Base-by-base conservation (phyloP, 92 coral and sea anemone species). In the Palythoa caribaeorum region DNA sequence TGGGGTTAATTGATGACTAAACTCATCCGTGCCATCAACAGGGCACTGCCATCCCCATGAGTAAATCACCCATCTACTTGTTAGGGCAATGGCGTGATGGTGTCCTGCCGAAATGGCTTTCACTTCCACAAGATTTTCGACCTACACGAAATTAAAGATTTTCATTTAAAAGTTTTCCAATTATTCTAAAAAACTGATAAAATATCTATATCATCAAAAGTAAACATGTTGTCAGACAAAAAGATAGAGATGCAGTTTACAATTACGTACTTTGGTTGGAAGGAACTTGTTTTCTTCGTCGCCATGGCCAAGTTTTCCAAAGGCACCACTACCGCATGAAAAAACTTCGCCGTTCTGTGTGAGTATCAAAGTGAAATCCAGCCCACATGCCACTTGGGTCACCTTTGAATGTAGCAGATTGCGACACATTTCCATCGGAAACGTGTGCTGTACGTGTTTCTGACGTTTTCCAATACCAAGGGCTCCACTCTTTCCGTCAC, bases 21-120 rank as follows among this genome's bases (percentile, higher is more conserved):
- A 39, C 14, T n/a, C 13, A 73, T 79, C 66, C 21, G 28, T 28
- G 37, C 65, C 85, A 16, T 71, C 68, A 36, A 90, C 71, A 0
- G 79, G 88, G 36, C 89, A 84, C 28, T 86, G 76, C 14, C 78
- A 69, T 70, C 96, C 96, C 96, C 96, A 93, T 37, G 84, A 76
- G 87, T 91, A 93, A 63, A 93, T 71, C 35, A 52, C 76, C 14
- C 85, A 92, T 37, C 73, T 71, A 9, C 35, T 78, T 66, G 80
- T 90, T 59, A 93, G 38, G 16, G 96, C 96, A 21, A 87, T 51
- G 3, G 93, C 91, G 74, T 91, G 93, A 75, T 91, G 85, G 73
- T 90, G 72, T 15, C 91, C 94, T 14, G 94, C 90, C 1, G 86
- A 87, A 60, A 93, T 87, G 38, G 94, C 87, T 52, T 78, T 88